These are phyloP conservation scores for Saturnia pavonia DNA, from an alignment of 2,888 invertebrate species.

Conservation along the genomic window DNA sequence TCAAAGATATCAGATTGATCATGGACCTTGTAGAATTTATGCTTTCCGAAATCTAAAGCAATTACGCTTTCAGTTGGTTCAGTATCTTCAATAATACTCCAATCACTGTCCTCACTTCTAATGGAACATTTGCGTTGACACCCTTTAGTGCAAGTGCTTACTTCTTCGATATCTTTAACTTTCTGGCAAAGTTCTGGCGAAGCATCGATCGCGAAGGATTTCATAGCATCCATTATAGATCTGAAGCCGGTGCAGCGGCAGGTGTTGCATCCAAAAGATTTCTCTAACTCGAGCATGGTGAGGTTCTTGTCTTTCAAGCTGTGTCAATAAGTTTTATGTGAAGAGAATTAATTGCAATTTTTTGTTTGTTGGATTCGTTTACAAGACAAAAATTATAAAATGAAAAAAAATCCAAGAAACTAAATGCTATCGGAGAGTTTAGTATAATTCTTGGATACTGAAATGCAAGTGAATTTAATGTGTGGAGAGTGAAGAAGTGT, in stretches of 20 bases:
- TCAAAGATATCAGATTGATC: constrained; percentile 72
- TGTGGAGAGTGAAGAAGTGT: too few relatives aligned
- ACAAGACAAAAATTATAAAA: too few relatives aligned
- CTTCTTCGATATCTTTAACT: constrained; percentile 76
- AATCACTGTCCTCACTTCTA: constrained; percentile 50
- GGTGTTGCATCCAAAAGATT: constrained; percentile 88
- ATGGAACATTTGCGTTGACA: constrained; percentile 58
- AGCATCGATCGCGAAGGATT: constrained; percentile 85
- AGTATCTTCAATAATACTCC: constrained; percentile 50
- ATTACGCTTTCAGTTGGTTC: constrained; percentile 47
- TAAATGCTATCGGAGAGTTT: background rate
- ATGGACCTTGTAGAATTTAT: constrained; percentile 74
- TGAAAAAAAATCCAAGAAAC: background rate
- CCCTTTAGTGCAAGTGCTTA: constrained; percentile 43
- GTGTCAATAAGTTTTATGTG: constrained; percentile 18
- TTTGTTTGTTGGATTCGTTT: too few relatives aligned
- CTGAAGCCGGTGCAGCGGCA: constrained; percentile 91
- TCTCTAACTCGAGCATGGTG: constrained; percentile 86
- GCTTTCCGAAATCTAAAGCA: constrained; percentile 71
- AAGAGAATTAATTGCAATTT: background rate
- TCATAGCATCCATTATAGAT: constrained; percentile 89
- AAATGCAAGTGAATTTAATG: background rate
- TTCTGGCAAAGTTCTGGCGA: constrained; percentile 71
- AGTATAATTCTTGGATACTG: too few relatives aligned
- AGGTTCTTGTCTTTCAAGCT: constrained; percentile 78